Percentiles rank a stretch among this genome's conserved stretches.
Conservation (phyloP, 2,113 vertebrate genomes). For the Egretta garzetta region DNA sequence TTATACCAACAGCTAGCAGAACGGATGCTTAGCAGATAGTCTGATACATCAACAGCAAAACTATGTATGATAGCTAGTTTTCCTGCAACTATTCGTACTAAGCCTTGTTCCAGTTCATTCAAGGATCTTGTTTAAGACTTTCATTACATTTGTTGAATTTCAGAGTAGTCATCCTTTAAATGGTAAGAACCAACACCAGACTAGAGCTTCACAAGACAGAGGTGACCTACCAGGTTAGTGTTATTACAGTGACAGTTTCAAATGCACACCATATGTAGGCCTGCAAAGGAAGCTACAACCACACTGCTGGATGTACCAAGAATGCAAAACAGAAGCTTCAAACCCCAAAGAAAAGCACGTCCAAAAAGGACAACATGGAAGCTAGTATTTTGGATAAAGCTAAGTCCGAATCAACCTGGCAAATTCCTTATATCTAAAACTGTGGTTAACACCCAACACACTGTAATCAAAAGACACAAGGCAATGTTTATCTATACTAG, state of each 20-base stretch:
- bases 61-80: not conserved
- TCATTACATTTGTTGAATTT: not conserved
- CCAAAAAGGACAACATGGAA: not conserved
- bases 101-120: not conserved
- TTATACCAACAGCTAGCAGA: not conserved
- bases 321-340: not conserved
- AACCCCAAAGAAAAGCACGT: not conserved
- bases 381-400: not conserved
- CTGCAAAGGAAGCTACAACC: not conserved
- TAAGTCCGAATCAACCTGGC: not conserved
- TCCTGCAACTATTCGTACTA: not conserved
- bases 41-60: no score
- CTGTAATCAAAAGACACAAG: not conserved
- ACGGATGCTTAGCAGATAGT: fast-evolving
- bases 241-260: not conserved
- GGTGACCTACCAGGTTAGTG: not conserved
- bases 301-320: not conserved
- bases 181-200: not conserved
- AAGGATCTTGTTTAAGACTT: not conserved
- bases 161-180: not conserved
- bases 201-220: not conserved
- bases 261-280: not conserved
- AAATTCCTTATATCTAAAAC: not conserved
- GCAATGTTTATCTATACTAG: not conserved
- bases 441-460: not conserved